A percentile compares a stretch with the other conserved stretches of the same genome.
Conservation (phyloP, 2,888 invertebrate genomes). For the Apantesis nais region DNA sequence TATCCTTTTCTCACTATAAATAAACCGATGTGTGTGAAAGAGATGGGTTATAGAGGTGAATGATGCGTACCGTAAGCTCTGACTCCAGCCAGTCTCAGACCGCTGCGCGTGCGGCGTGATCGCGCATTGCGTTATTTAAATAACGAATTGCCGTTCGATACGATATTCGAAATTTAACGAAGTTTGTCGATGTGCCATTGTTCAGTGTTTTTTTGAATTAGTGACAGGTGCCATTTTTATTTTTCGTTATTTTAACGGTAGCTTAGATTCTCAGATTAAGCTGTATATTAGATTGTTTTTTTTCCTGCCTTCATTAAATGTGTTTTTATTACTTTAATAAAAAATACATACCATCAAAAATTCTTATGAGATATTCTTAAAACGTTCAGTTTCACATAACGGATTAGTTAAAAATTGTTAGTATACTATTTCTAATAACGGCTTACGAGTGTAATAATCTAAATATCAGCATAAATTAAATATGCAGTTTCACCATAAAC, state of each 20-base stretch:
- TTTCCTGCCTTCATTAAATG: conserved; percentile 26
- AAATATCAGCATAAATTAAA: too few species aligned
- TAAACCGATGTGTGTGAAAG: conserved; percentile 56
- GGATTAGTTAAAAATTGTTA: not conserved
- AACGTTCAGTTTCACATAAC: not conserved
- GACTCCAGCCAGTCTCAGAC: conserved; percentile 81
- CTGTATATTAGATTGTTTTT: conserved; percentile 55
- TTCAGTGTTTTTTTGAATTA: conserved; percentile 56
- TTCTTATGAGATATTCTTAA: conserved; percentile 7
- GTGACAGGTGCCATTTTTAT: conserved; percentile 38
- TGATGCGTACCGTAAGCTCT: conserved; percentile 59
- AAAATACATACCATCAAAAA: conserved; percentile 20
- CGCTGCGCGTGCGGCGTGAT: conserved; percentile 76
- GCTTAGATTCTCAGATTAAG: conserved; percentile 40
- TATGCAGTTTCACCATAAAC: not conserved
- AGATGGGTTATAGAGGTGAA: conserved; percentile 62
- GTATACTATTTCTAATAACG: not conserved
- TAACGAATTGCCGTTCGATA: conserved; percentile 62
- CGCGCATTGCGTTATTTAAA: conserved; percentile 64
- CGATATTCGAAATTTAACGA: conserved; percentile 64
- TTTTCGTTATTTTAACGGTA: conserved; percentile 24
- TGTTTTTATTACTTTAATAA: conserved; percentile 28
- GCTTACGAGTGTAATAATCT: not conserved
- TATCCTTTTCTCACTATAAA: conserved; percentile 56
- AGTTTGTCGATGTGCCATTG: conserved; percentile 72